Base-by-base conservation (phyloP, 2,797 vertebrate genomes). In the Pantherophis alleghaniensis region DNA sequence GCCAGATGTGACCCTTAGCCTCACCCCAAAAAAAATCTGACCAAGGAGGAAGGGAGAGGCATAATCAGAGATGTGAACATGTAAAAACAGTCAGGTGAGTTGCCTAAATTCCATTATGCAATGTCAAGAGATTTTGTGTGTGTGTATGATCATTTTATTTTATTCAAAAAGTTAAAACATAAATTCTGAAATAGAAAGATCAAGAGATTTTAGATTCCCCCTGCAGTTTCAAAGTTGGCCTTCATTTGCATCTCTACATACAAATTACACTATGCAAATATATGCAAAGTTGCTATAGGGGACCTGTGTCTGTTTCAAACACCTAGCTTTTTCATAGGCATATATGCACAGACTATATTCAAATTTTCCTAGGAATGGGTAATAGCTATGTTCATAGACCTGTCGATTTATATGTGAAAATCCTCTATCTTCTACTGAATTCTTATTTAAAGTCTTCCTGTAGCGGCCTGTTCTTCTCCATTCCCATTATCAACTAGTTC, bases 401-500 rank as follows among this genome's bases (percentile, higher is more conserved):
- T 89, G 4, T n/a, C 16, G 10, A 28, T 66, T 86, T 10, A 24
- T 32, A 22, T 42, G 60, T 9, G 16, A 18, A 51, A 59, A 57
- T 7, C 32, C 18, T 74, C 22, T 53, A 57, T 9, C 20, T 10
- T 79, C 13, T 87, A n/a, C 53, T 66, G n/a, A 37, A 90, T 79
- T 79, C 37, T 90, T 9, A 1, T 94, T 93, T 92, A 32, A 86
- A 86, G 5, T 20, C 6, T 79, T 92, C 47, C 69, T 22, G 20
- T 14, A 26, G 53, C 94, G 56, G 3, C 94, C 94, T 94, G 90
- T 66, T 91, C n/a, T 42, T 69, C 20, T n/a, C 2, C 14, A 3
- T 55, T 94, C 10, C 90, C 63, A 1, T 90, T 32, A 53, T 95
- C 92, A 94, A 93, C 60, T 7, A 7, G 6, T 37, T 5, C 57